Percentiles rank a stretch among this genome's conserved stretches.
phyloP scores from a whole-genome alignment of 2,888 invertebrate genomes.

The Eugnorisma glareosa region DNA sequence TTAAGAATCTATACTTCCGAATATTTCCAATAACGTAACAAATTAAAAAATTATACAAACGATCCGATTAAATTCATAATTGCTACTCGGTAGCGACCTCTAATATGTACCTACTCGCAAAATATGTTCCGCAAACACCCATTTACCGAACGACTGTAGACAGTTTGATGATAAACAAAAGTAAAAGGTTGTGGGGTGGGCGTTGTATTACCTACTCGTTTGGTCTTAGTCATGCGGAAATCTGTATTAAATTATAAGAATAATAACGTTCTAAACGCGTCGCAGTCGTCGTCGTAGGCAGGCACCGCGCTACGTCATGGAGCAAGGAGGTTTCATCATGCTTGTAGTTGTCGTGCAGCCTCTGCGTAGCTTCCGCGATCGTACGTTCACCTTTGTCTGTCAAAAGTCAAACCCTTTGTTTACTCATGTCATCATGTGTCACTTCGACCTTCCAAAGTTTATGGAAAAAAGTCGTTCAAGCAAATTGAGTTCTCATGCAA shows the following conservation, averaged over 20 bases:
- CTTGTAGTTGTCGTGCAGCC: conserved; percentile 73
- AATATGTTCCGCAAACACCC: conserved; percentile 77
- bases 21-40: conserved; percentile 35
- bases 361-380: conserved; percentile 84
- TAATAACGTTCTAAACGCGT: conserved; percentile 55
- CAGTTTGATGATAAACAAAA: conserved; percentile 62
- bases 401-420: conserved; percentile 66
- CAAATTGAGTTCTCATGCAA: conserved; percentile 22
- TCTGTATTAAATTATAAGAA: conserved; percentile 63
- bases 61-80: conserved; percentile 45
- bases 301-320: conserved; percentile 73
- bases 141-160: conserved; percentile 65
- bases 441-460: conserved; percentile 20
- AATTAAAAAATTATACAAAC: conserved; percentile 31
- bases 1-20: conserved; percentile 24
- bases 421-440: conserved; percentile 41
- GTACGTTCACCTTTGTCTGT: conserved; percentile 84
- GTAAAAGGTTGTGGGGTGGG: conserved; percentile 61
- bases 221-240: conserved; percentile 68
- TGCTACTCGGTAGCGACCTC: conserved; percentile 69
- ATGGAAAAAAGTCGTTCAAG: conserved; percentile 8
- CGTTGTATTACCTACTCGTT: conserved; percentile 49
- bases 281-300: conserved; percentile 30
- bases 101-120: conserved; percentile 67
- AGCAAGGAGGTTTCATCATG: conserved; percentile 81